Base-by-base conservation (phyloP, 1,140 invertebrate genomes). In the Heterodera carotae region DNA sequence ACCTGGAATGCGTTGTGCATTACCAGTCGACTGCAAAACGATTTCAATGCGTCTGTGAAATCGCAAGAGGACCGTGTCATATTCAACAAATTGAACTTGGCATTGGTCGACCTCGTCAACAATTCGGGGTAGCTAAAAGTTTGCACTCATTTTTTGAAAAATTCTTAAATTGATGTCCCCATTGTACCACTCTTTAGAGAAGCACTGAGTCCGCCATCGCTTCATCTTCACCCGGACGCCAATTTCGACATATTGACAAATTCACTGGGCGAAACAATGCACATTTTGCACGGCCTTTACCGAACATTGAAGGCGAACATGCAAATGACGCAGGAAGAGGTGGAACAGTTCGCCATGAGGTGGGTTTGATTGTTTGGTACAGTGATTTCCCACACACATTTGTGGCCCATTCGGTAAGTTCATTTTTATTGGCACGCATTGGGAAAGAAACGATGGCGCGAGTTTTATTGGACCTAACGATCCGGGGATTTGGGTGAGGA, bases 1-100 rank as follows among this genome's bases (percentile, higher is more conserved):
- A 86, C 86, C 22, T 87, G 85, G 85, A 88, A 87, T 77, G 84
- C 87, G 4, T 67, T 87, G 33, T 87, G 85, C 69, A 85, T 87
- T 56, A 85, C 85, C 29, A 81, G 69, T 31, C 78, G 85, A n/a
- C 71, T 87, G 15, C 84, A 87, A 48, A 84, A 82, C 31, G 77
- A 69, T 27, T 59, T 82, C 39, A 18, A 36, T n/a, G 36, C 60
- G 15, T 73, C 84, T 74, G 67, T 83, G 48, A 83, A 69, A 34
- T 83, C 81, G 12, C 67, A 78, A 10, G 86, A 88, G 59, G 84
- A 86, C 62, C 76, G 81, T 53, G 79, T 84, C 48, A 87, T 86
- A 53, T 87, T 86, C 73, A 78, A 76, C 29, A 84, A 84, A 31
- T 71, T 86, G 53, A 86, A 86, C 75, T 74, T 84, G 68, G 85